Conservation (phyloP, 1,140 invertebrate genomes). For the Temnothorax nylanderi region DNA sequence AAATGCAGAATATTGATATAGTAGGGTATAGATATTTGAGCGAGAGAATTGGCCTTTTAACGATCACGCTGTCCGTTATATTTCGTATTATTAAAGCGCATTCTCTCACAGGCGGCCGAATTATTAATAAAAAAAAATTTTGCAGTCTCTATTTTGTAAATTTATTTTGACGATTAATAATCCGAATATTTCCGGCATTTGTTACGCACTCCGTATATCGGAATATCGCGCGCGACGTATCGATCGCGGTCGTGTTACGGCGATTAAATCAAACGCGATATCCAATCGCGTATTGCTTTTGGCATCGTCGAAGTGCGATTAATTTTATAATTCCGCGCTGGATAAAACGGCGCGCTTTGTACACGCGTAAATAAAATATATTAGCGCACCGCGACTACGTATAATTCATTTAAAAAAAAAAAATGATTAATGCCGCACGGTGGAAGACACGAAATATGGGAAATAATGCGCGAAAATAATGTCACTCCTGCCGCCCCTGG, state of each 20-base stretch:
- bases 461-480: constrained; percentile 58
- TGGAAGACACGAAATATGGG: constrained; percentile 3
- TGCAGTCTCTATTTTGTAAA: neutral
- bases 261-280: constrained; percentile 54
- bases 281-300: constrained; percentile 39
- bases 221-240: constrained; percentile 2
- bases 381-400: neutral
- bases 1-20: neutral
- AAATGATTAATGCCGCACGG: constrained; percentile 26
- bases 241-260: constrained; percentile 40
- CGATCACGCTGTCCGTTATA: neutral
- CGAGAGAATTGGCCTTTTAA: neutral
- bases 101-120: neutral
- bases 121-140: constrained; percentile 2
- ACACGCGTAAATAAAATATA: constrained; percentile 33
- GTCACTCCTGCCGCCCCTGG: neutral
- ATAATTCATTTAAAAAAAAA: neutral
- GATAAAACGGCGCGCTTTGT: constrained; percentile 15
- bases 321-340: constrained; percentile 42
- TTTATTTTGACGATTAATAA: constrained; percentile 35
- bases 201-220: constrained; percentile 6
- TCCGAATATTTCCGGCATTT: constrained; percentile 15
- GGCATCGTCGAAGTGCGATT: constrained; percentile 28
- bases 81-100: neutral
- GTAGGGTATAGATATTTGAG: neutral